Evolutionary conservation across 2,888 invertebrate genomes (phyloP), one percentile per base, ranked within the genome.

Genomic region (Parapristionchus giblindavisi): DNA sequence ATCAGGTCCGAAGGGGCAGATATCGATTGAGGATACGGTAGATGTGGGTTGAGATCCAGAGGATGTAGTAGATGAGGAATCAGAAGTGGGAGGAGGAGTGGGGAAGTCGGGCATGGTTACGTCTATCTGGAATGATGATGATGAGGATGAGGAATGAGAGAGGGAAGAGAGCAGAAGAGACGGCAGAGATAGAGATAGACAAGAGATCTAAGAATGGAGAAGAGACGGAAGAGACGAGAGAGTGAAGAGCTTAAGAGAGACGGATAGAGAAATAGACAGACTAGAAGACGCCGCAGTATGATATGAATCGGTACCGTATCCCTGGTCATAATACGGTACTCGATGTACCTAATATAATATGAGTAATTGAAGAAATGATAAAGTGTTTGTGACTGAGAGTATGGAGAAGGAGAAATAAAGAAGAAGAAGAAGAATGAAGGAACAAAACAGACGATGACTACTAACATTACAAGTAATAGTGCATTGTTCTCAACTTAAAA

Each of bases 41-140:
- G 61, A 61, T n/a, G 61, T 11, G 27, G 63, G 2, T 1, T 40
- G 43, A 27, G 63, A 3, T n/a, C 38, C 17, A 8, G 61, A 63
- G 0, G 63, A 40, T 21, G 63, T 24, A 3, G 63, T 24, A 4
- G 63, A 65, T 0, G 63, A 65, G 43, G 24, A 40, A 21, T n/a
- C 40, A 3, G 63, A 65, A 29, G 40, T 40, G 4, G 63, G 63
- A 27, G 63, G 63, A 4, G 63, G 63, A 34, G 63, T 65, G 17
- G 63, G 63, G 63, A 65, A 65, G 43, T 65, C 63, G 63, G 63
- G 63, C 63, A 65, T 65, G 40, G 36, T 43, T 17, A 65, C 63
- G 63, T 65, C 63, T 29, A 65, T 36, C 63, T 65, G 29, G 4
- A 4, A 27, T 27, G 11, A 14, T 14, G 17, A 14, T 17, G 17